A percentile compares a stretch with the other conserved stretches of the same genome.
These are phyloP conservation scores for Rhinoderma darwinii DNA, from an alignment of 2,113 vertebrate genomes.

Conservation along the genomic window DNA sequence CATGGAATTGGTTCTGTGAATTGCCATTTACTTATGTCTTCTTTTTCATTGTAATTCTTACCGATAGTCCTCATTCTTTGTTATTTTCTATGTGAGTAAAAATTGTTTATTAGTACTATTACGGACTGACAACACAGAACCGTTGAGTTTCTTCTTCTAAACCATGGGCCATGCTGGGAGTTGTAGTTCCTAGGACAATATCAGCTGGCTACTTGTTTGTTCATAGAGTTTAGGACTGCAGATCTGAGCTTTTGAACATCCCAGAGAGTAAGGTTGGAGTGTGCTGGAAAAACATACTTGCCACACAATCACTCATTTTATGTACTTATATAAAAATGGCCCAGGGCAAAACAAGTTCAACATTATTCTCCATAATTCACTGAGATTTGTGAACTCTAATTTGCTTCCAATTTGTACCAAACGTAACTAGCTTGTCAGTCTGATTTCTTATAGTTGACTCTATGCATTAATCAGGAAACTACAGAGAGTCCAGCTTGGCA, in stretches of 20 bases:
- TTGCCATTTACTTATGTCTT: too few species aligned
- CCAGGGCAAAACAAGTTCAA: constrained; percentile 1
- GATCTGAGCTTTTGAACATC: not conserved
- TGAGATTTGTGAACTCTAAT: constrained; percentile 1
- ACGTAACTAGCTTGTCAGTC: constrained; percentile 27
- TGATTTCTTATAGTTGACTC: constrained; percentile 3
- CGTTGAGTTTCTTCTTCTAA: too few species aligned
- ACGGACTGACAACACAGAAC: too few species aligned
- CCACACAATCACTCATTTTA: constrained; percentile 21
- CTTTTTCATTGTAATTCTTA: too few species aligned
- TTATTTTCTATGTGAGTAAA: too few species aligned
- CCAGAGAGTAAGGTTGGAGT: not conserved
- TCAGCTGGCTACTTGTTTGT: not conserved
- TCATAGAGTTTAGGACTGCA: not conserved
- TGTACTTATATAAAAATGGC: constrained; percentile 2
- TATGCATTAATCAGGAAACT: constrained; percentile 30
- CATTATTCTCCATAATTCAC: constrained; percentile 37
- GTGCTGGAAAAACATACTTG: constrained; percentile 12
- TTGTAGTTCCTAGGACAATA: not conserved
- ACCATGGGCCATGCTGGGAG: too few species aligned
- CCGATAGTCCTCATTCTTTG: too few species aligned
- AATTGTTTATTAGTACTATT: too few species aligned
- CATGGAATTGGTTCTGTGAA: too few species aligned
- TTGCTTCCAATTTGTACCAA: constrained; percentile 42
- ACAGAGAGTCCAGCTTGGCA: constrained; percentile 33